phyloP scores from a whole-genome alignment of 2,888 invertebrate species.

The Melinaea menophilus region DNA sequence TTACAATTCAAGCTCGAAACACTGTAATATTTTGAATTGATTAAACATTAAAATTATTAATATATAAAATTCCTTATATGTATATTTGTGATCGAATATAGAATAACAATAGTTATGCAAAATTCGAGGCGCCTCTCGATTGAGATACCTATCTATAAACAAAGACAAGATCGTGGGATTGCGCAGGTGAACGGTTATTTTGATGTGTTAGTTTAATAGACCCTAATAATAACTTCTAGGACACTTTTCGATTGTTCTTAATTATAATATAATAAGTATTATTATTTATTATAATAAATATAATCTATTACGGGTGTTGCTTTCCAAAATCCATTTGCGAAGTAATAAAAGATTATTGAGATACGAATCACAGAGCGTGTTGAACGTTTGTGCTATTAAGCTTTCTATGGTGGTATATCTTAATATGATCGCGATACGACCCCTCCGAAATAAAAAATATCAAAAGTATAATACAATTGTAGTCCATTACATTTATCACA shows the following conservation, averaged over 20 bases:
- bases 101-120: slow-evolving; percentile 69
- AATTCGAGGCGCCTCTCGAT: slow-evolving; percentile 72
- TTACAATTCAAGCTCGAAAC: slow-evolving; percentile 16
- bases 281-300: slow-evolving; percentile 13
- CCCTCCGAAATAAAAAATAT: slow-evolving; percentile 41
- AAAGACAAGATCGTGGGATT: slow-evolving; percentile 66
- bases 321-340: slow-evolving; percentile 68
- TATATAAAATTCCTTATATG: neutral
- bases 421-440: slow-evolving; percentile 59
- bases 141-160: slow-evolving; percentile 67
- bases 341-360: slow-evolving; percentile 59
- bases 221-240: slow-evolving; percentile 37
- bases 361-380: slow-evolving; percentile 65
- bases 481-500: neutral
- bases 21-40: slow-evolving; percentile 4
- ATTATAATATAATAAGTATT: slow-evolving; percentile 4
- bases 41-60: neutral
- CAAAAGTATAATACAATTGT: neutral
- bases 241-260: neutral
- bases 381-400: slow-evolving; percentile 59
- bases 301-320: slow-evolving; percentile 59
- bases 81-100: slow-evolving; percentile 36
- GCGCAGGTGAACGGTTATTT: slow-evolving; percentile 65
- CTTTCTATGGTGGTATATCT: slow-evolving; percentile 63
- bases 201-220: slow-evolving; percentile 58